Evolutionary conservation across 2,888 invertebrate species (phyloP), one percentile per base, ranked within the genome.

Genomic region (Pachymerium ferrugineum): DNA sequence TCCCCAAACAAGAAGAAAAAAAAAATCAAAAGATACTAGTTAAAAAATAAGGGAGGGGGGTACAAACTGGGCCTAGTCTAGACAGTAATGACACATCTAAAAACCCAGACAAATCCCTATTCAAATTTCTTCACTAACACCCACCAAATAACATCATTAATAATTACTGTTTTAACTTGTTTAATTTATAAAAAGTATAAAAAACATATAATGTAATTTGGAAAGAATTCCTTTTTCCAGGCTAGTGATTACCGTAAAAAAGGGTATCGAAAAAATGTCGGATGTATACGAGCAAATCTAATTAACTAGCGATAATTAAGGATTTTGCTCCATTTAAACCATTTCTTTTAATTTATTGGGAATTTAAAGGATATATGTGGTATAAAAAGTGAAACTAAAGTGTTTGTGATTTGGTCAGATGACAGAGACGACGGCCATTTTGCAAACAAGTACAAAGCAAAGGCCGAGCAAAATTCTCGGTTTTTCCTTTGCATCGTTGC

Each of bases 361-460:
- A 16, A 8, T 2, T 1, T 14, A 2, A 47, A 16, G 47, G n/a
- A 47, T 47, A n/a, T 47, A 8, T 4, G 47, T 14, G 47, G 14
- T n/a, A 16, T 47, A 16, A 47, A 47, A 1, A 47, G 47, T 16
- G 47, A 47, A 47, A 47, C n/a, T n/a, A n/a, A n/a, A 19, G 47
- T 47, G 47, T 16, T 47, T 3, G 16, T 1, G 47, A 47, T 47
- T 8, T 16, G 19, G 16, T 47, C 47, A 47, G 47, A 47, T 47
- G 47, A 47, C 47, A 47, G 47, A 47, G 47, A 47, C 47, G 47
- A 47, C 47, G 47, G 47, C 47, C 47, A 47, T 47, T 47, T 47
- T 47, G 47, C 47, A 47, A 47, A 47, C 47, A 47, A 47, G 47
- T 47, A 47, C 47, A 47, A 47, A 47, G 47, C 47, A 16, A 47